phyloP scores from a whole-genome alignment of 2,797 vertebrate genomes.

The Chelmon rostratus region DNA sequence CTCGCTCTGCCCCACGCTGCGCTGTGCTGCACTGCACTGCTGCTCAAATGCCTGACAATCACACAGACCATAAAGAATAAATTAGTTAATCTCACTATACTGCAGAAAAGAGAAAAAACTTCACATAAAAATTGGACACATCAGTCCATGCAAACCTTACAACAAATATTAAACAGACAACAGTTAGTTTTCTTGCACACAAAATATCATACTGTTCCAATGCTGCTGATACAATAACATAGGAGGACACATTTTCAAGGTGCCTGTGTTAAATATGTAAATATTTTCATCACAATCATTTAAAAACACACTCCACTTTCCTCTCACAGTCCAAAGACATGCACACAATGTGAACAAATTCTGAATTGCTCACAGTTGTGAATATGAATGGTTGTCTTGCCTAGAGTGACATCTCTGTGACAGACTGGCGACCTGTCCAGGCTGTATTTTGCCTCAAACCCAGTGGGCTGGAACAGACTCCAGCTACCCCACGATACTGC shows the following conservation, averaged over 20 bases:
- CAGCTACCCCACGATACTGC: background rate
- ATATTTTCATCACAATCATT: background rate
- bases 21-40: constrained; percentile 52
- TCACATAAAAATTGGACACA: background rate
- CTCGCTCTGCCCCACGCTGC: constrained; percentile 51
- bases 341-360: background rate
- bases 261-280: background rate
- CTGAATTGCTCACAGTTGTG: background rate
- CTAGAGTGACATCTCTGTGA: background rate
- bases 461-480: background rate
- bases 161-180: background rate
- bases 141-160: background rate
- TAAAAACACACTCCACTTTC: background rate
- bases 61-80: constrained; percentile 13
- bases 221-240: background rate
- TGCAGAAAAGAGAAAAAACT: background rate
- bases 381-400: background rate
- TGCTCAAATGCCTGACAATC: constrained; percentile 62
- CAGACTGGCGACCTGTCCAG: background rate
- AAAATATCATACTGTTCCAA: background rate
- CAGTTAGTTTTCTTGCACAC: background rate
- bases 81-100: fast-evolving
- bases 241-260: background rate
- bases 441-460: background rate
- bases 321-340: background rate